phyloP scores from a whole-genome alignment of 2,797 vertebrate genomes.

The Platyrinchus mystaceus region DNA sequence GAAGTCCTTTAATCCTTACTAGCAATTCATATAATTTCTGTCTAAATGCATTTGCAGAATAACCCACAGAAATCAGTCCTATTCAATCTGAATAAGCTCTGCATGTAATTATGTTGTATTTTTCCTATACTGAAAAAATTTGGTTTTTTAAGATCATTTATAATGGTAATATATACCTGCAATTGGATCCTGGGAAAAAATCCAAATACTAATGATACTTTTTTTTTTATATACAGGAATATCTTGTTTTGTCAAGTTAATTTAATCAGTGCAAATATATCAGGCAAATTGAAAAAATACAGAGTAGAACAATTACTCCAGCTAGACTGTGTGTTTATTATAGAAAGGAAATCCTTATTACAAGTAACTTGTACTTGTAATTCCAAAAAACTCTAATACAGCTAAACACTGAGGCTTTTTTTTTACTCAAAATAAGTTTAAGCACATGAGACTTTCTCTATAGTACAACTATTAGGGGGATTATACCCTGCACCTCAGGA shows the following conservation, averaged over 20 bases:
- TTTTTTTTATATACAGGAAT: not conserved
- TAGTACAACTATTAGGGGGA: not conserved
- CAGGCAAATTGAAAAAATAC: not conserved
- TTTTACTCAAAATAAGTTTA: not conserved
- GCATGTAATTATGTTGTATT: not conserved
- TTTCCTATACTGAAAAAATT: not conserved
- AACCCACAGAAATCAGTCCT: not conserved
- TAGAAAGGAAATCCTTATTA: conserved; percentile 15
- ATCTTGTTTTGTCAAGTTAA: not conserved
- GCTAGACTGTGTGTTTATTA: not conserved
- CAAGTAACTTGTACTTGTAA: not conserved
- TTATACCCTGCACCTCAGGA: not conserved
- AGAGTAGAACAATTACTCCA: not conserved
- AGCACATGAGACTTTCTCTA: not conserved
- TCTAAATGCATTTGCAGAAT: not conserved
- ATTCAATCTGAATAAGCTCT: not conserved
- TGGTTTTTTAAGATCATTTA: not conserved
- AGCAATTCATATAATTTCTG: not conserved
- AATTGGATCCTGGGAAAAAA: not conserved
- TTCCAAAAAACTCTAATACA: not conserved
- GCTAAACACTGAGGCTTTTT: not conserved
- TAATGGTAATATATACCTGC: not conserved
- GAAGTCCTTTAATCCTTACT: not conserved
- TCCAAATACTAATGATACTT: not conserved
- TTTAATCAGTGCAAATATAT: not conserved